Percentiles rank a stretch among this genome's conserved stretches.
Evolutionary conservation across 2,797 vertebrate species (phyloP).

Genomic region (Anomalospiza imberbis): DNA sequence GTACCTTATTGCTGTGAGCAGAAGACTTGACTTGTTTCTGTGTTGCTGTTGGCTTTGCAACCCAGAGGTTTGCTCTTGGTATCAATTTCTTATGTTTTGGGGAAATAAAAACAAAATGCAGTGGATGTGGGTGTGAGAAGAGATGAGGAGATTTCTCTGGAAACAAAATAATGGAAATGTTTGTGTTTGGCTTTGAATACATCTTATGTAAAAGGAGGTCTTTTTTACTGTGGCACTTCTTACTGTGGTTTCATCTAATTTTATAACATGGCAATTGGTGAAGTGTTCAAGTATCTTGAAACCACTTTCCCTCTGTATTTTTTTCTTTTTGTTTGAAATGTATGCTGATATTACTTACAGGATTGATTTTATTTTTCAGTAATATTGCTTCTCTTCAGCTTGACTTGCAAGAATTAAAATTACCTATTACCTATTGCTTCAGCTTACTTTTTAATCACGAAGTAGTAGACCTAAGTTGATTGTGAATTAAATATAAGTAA

Average conservation of each 20-base stretch:
- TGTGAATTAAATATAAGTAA: not conserved
- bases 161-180: not conserved
- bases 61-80: not conserved
- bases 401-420: not conserved
- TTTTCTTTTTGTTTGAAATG: not conserved
- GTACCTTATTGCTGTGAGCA: not conserved
- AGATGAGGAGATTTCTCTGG: not conserved
- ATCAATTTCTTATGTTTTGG: not conserved
- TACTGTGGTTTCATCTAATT: slow-evolving; percentile 2
- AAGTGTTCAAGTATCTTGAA: not conserved
- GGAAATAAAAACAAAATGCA: not conserved
- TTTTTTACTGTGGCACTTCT: not conserved
- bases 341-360: not conserved
- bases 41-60: not conserved
- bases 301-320: not conserved
- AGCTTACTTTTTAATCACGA: not conserved
- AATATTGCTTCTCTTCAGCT: not conserved
- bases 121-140: not conserved
- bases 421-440: not conserved
- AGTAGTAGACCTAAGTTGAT: not conserved
- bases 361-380: not conserved
- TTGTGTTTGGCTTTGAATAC: not conserved
- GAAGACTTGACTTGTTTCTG: not conserved
- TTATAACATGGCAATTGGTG: not conserved
- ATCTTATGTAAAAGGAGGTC: not conserved